Evolutionary conservation across 2,113 vertebrate genomes (phyloP).

Genomic region (Eretmochelys imbricata): DNA sequence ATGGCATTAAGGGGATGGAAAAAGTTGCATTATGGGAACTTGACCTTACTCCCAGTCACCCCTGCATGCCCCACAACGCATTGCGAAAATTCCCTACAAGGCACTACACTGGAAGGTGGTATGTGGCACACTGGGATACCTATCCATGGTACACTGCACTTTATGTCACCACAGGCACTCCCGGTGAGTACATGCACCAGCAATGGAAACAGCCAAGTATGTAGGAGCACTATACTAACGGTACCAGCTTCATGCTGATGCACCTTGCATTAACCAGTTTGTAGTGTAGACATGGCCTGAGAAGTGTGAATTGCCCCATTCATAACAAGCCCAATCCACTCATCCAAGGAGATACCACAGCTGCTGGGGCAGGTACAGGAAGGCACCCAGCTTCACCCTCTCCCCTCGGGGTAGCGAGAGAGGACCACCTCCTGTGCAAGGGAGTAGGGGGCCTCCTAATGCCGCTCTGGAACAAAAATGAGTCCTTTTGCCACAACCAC

Average conservation of each 20-base stretch:
- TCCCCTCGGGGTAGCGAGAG: background rate
- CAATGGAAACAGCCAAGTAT: background rate
- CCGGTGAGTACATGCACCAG: background rate
- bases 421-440: background rate
- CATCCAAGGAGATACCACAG: background rate
- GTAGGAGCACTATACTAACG: background rate
- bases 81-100: background rate
- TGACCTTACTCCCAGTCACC: background rate
- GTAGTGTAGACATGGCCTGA: background rate
- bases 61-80: background rate
- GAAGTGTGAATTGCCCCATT: background rate
- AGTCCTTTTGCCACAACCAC: background rate
- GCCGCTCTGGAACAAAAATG: background rate
- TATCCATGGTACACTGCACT: background rate
- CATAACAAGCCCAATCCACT: background rate
- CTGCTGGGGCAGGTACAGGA: background rate
- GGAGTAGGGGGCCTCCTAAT: background rate
- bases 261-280: background rate
- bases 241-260: background rate
- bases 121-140: background rate
- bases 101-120: background rate
- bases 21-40: background rate
- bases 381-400: background rate
- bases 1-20: background rate
- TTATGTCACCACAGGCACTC: background rate